Evolutionary conservation across 2,888 invertebrate species (phyloP), one percentile per base, ranked within the genome.

Genomic region (Nysson spinosus): DNA sequence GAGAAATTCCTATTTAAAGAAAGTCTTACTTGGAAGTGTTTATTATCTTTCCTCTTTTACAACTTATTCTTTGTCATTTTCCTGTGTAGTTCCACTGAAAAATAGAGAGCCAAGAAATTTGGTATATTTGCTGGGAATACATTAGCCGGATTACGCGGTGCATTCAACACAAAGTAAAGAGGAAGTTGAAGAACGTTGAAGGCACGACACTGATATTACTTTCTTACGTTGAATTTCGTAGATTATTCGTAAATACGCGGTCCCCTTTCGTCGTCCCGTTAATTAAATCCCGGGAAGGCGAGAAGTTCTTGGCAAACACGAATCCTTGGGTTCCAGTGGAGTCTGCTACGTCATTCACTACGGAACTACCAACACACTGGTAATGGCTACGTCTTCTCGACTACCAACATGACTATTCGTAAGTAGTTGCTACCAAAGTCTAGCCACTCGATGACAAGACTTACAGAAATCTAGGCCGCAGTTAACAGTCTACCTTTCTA

Each of bases 241-340:
- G 50, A 62, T 44, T 44, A 34, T 32, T 28, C 43, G 40, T 49
- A 20, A 22, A 24, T 9, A 28, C 19, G 39, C 39, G 17, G 37
- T 49, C 37, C 9, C 56, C 14, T 51, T 64, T 65, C 46, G 55
- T 56, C 57, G 58, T 58, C 44, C 49, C 58, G 64, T 71, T 71
- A 72, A 69, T 69, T 65, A 71, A 71, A 62, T 43, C 51, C 40
- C 50, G 49, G 57, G 57, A 60, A 69, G 43, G 50, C 37, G 52
- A 49, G 62, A 46, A 68, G 61, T 65, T 72, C 68, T 57, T 19
- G 58, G 72, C 60, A 65, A 71, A 71, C 56, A 70, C 57, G 52
- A 37, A 56, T 35, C 40, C 42, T 43, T 34, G 47, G 43, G 24
- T 34, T 11, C 22, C 3, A 26, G 12, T 34, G 43, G 17, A 43